Evolutionary conservation across 2,797 vertebrate species (phyloP).

Genomic region (Alectoris magna): DNA sequence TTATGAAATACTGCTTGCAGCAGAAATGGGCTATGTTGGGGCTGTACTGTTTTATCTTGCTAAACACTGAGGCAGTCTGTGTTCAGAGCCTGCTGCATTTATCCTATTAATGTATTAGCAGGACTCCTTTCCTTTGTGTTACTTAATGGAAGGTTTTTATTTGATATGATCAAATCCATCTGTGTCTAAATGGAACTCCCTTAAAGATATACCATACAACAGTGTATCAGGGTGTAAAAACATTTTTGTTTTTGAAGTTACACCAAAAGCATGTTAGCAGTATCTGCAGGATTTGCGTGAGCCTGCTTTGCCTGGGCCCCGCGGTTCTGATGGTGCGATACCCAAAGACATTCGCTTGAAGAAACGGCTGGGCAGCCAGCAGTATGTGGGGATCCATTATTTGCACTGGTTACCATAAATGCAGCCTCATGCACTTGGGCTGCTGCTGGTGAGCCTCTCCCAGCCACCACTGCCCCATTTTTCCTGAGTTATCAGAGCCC

Average conservation of each 20-base stretch:
- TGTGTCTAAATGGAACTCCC: background rate
- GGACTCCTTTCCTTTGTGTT: background rate
- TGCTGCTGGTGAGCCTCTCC: background rate
- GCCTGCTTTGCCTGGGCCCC: background rate
- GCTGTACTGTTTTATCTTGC: background rate
- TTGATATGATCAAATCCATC: background rate
- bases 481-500: background rate
- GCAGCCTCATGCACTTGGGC: background rate
- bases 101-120: background rate
- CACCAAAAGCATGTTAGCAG: background rate
- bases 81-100: background rate
- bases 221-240: background rate
- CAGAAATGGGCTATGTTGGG: constrained; percentile 11
- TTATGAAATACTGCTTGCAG: constrained; percentile 38
- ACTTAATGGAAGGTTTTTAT: background rate
- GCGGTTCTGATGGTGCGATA: background rate
- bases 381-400: background rate
- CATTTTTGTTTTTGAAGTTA: background rate
- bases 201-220: background rate
- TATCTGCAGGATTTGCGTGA: background rate
- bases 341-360: background rate
- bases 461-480: background rate
- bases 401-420: background rate
- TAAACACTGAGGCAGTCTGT: background rate
- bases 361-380: background rate